Conservation (phyloP, 2,113 vertebrate species). For the Thunnus thynnus region DNA sequence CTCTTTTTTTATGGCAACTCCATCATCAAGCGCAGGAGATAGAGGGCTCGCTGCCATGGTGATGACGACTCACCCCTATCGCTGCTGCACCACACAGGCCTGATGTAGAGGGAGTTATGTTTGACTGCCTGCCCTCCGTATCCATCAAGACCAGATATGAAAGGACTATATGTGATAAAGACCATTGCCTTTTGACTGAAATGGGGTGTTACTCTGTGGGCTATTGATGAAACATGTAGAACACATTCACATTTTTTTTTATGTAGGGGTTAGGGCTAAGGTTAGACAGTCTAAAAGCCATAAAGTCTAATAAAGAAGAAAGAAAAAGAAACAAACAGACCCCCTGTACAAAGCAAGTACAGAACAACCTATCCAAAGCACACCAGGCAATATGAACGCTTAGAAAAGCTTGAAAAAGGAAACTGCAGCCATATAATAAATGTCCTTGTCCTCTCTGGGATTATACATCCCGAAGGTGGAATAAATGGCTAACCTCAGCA, state of each 20-base stretch:
- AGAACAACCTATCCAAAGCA: background rate
- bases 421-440: background rate
- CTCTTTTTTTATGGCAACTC: constrained; percentile 76
- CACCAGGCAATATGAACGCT: background rate
- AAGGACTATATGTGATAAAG: constrained; percentile 54
- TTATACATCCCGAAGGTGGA: constrained; percentile 14
- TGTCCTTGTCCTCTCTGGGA: background rate
- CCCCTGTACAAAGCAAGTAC: constrained; percentile 13
- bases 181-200: constrained; percentile 45
- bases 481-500: constrained; percentile 51
- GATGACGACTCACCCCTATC: constrained; percentile 74
- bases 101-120: constrained; percentile 63
- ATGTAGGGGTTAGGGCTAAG: background rate
- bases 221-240: constrained; percentile 53
- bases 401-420: constrained; percentile 11
- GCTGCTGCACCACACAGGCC: constrained; percentile 43
- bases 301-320: background rate
- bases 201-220: constrained; percentile 44
- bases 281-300: background rate
- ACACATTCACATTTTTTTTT: constrained; percentile 41
- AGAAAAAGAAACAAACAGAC: constrained; percentile 44
- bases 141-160: constrained; percentile 73
- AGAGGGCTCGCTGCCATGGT: constrained; percentile 60
- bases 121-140: constrained; percentile 59
- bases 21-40: constrained; percentile 77